These are phyloP conservation scores for Etheostoma nigrum DNA, from an alignment of 2,797 vertebrate species.

Conservation along the genomic window DNA sequence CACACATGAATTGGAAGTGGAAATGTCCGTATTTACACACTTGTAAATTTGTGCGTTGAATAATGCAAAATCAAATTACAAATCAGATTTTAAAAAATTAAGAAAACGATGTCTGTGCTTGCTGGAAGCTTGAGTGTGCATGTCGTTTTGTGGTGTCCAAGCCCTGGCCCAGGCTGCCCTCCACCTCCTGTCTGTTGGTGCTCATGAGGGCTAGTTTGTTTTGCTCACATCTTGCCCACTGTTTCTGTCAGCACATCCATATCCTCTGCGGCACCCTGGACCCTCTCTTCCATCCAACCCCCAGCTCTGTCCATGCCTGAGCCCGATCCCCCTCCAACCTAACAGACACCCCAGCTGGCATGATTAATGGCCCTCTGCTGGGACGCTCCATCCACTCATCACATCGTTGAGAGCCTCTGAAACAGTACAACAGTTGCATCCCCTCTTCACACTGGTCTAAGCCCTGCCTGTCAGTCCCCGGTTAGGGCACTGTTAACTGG, in stretches of 20 bases:
- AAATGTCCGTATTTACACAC: conserved; percentile 7
- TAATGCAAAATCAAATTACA: conserved; percentile 1
- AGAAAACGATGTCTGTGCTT: neutral
- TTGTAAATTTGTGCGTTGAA: neutral
- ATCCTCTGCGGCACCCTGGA: conserved; percentile 66
- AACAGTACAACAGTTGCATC: conserved; percentile 90
- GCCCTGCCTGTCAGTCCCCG: conserved; percentile 86
- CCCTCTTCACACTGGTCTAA: conserved; percentile 86
- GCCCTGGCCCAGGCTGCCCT: neutral
- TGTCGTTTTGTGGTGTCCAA: conserved; percentile 4
- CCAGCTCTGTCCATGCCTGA: conserved; percentile 41
- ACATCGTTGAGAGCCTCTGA: conserved; percentile 87
- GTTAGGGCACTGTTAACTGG: conserved; percentile 87
- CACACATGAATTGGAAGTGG: neutral
- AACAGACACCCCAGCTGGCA: conserved; percentile 57
- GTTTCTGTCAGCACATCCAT: conserved; percentile 85
- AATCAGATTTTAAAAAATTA: neutral
- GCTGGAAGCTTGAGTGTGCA: conserved; percentile 11
- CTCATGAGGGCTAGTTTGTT: conserved; percentile 67
- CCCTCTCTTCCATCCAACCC: conserved; percentile 51
- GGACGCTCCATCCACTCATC: conserved; percentile 87
- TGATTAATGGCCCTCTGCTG: conserved; percentile 88
- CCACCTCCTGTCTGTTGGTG: conserved; percentile 8
- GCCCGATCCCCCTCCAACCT: conserved; percentile 33
- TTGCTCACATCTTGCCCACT: conserved; percentile 79